Conservation (phyloP, 1,140 invertebrate species). For the Nilaparvata lugens region DNA sequence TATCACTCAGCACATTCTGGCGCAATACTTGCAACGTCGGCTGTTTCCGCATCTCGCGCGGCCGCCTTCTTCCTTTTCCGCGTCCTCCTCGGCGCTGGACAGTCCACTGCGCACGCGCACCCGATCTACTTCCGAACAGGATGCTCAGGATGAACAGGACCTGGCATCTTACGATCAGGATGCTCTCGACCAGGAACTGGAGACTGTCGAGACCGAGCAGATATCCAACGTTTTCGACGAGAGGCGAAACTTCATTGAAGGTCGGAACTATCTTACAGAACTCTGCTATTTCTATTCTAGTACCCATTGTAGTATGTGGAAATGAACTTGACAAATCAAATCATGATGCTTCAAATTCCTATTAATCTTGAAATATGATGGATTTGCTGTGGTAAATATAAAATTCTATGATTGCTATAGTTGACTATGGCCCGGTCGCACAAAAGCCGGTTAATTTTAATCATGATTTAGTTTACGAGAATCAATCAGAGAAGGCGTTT, state of each 20-base stretch:
- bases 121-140: neutral
- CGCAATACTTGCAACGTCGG: conserved; percentile 54
- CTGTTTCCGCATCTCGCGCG: conserved; percentile 42
- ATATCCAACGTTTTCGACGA: conserved; percentile 40
- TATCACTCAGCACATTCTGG: conserved; percentile 59
- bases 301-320: no score
- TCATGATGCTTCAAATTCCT: no score
- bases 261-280: neutral
- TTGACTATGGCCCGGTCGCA: no score
- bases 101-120: neutral
- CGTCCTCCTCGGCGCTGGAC: neutral
- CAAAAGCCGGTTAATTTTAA: no score
- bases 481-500: no score
- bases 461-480: no score
- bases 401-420: no score
- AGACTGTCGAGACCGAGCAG: conserved; percentile 54
- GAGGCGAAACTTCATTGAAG: conserved; percentile 26
- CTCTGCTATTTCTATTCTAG: no score
- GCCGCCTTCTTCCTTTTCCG: conserved; percentile 33
- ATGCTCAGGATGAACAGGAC: neutral
- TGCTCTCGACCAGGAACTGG: conserved; percentile 37
- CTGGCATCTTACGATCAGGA: conserved; percentile 14
- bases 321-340: no score
- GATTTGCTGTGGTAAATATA: no score
- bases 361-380: no score